Conservation (phyloP, 2,113 vertebrate genomes). For the Chaetura pelagica region DNA sequence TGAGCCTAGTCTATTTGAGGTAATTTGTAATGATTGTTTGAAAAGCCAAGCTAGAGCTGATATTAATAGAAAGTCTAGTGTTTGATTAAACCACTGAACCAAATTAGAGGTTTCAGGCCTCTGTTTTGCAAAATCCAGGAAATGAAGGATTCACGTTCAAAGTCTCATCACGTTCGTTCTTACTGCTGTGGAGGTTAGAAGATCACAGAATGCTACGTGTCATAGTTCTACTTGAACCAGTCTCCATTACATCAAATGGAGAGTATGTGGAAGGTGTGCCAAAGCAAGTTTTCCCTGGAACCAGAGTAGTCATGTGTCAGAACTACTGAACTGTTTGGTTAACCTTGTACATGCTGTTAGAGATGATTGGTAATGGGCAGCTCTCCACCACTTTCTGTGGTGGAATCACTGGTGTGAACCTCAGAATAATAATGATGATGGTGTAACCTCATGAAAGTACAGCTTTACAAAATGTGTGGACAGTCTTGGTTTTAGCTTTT, state of each 20-base stretch:
- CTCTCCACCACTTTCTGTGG: background rate
- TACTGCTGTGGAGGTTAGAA: background rate
- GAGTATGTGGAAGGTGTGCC: background rate
- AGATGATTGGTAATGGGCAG: background rate
- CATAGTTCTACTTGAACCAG: background rate
- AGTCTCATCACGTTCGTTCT: background rate
- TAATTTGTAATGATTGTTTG: background rate
- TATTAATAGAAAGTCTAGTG: background rate
- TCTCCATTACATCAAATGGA: accelerated
- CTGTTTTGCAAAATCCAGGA: background rate
- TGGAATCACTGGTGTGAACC: background rate
- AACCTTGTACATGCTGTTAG: background rate
- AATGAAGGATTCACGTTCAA: background rate
- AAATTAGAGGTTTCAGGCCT: background rate
- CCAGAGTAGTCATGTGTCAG: background rate
- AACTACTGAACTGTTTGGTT: background rate
- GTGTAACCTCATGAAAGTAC: background rate
- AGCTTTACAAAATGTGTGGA: background rate
- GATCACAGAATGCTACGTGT: background rate
- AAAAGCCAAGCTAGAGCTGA: background rate
- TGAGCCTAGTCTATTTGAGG: background rate
- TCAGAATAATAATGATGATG: background rate
- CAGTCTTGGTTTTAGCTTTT: background rate
- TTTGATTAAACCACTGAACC: background rate
- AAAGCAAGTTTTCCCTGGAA: background rate